Conservation (phyloP, 2,113 vertebrate genomes). For the Oophaga pumilio region DNA sequence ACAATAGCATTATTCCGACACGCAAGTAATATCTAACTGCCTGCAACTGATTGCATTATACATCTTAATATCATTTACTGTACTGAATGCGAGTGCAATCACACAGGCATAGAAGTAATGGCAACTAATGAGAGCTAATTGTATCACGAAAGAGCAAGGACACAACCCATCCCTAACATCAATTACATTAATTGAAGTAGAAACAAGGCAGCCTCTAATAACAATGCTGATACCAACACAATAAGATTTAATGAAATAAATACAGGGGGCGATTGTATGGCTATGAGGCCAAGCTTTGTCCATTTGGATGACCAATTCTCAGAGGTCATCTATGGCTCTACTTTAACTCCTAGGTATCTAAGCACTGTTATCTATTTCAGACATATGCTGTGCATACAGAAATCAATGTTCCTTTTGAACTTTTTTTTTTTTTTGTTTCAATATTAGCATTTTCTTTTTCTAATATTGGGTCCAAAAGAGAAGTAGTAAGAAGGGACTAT, state of each 20-base stretch:
- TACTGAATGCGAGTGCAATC: slow-evolving; percentile 47
- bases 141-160: slow-evolving; percentile 79
- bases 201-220: slow-evolving; percentile 83
- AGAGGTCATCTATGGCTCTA: slow-evolving; percentile 5
- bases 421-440: neutral
- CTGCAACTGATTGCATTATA: slow-evolving; percentile 53
- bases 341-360: neutral
- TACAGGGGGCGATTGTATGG: slow-evolving; percentile 65
- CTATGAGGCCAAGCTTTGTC: slow-evolving; percentile 24
- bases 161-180: slow-evolving; percentile 74
- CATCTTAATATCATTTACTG: slow-evolving; percentile 55
- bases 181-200: slow-evolving; percentile 84
- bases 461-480: no score
- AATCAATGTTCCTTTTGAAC: neutral
- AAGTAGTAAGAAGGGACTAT: no score
- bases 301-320: neutral
- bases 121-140: slow-evolving; percentile 87
- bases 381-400: neutral
- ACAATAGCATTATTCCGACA: slow-evolving; percentile 41
- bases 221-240: slow-evolving; percentile 80
- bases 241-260: slow-evolving; percentile 81
- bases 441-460: neutral
- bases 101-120: slow-evolving; percentile 61
- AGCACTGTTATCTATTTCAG: neutral
- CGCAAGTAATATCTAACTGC: slow-evolving; percentile 37